Base-by-base conservation (phyloP, 23 tunicate species). In the Styela clava region DNA sequence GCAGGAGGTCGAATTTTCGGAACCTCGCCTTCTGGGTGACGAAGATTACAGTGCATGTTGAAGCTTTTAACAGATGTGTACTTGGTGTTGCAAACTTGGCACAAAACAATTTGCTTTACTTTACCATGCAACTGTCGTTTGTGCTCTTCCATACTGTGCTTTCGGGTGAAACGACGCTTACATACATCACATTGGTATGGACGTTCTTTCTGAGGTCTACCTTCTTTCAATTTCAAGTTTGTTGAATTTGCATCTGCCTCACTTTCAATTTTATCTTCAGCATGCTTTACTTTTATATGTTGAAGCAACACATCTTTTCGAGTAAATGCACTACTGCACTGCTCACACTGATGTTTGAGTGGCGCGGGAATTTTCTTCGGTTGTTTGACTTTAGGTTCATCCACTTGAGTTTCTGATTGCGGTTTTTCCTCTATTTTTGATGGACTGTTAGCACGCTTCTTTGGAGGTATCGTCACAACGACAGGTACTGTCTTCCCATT, bases 121-220 rank as follows among this genome's bases (percentile, higher is more conserved):
- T 44, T 44, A 44, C 56, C 56, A 44, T 44, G 56, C 56, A 44
- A 44, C 12, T 44, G 56, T 12, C 56, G 7, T 44, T 44, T 26
- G 77, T 71, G 77, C 35, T 28, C 77, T 71, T 71, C 34, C 77
- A 71, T 33, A 32, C 77, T 71, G 77, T 71, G 77, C 32, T 71
- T 71, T 16, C 77, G 32, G 34, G 77, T 71, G 16, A 71, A 71
- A 32, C 77, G 34, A 71, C 35, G 3, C 5, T 16, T 16, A 29
- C 77, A 71, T 30, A 71, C 7, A 21, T 71, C 35, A 71, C 77
- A 71, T 28, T 28, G 35, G 35, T 28, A 71, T 32, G 77, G 77
- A 3, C 77, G 56, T 12, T 44, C 56, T 44, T 44, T 44, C 12
- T 44, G 7, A 5, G 56, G 56, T 44, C 12, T 44, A 44, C 12